phyloP scores from a whole-genome alignment of 2,888 invertebrate species.

The Priocnemis perturbator region DNA sequence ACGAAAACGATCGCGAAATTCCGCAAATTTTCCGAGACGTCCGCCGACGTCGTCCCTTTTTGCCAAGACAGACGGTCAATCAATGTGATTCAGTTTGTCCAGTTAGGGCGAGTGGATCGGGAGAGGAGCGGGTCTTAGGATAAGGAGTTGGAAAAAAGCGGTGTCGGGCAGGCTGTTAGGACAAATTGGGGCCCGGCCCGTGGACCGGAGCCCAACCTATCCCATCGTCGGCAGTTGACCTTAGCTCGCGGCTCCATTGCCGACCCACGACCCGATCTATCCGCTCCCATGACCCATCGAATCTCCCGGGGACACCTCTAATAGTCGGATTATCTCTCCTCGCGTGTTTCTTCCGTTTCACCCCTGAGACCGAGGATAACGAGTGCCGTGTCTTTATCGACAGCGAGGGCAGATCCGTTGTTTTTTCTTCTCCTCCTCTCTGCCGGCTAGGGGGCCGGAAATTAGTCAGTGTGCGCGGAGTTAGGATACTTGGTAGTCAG shows the following conservation, averaged over 20 bases:
- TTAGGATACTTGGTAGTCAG: too few relatives aligned
- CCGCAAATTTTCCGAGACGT: too few relatives aligned
- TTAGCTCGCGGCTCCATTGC: constrained; percentile 60
- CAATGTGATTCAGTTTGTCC: constrained; percentile 71
- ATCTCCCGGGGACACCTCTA: constrained; percentile 73
- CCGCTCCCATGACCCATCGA: constrained; percentile 63
- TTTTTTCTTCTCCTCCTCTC: constrained; percentile 47
- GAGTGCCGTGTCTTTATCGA: constrained; percentile 41
- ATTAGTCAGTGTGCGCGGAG: too few relatives aligned
- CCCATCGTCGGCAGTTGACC: constrained; percentile 61
- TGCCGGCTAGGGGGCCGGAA: constrained; percentile 5
- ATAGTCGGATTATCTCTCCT: constrained; percentile 73
- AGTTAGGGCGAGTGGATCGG: constrained; percentile 52
- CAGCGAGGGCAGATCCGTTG: constrained; percentile 7
- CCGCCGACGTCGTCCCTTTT: constrained; percentile 7
- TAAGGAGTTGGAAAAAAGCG: constrained; percentile 63
- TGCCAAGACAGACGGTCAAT: constrained; percentile 64
- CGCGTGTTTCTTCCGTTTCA: constrained; percentile 57
- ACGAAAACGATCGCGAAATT: too few relatives aligned
- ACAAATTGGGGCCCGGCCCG: constrained; percentile 72
- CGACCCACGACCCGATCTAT: constrained; percentile 65
- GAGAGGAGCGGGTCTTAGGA: constrained; percentile 52
- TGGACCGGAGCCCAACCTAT: constrained; percentile 52
- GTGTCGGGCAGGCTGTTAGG: constrained; percentile 68
- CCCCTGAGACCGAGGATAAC: constrained; percentile 57